Conservation (phyloP, 1,140 invertebrate genomes). For the Cryptotermes secundus region DNA sequence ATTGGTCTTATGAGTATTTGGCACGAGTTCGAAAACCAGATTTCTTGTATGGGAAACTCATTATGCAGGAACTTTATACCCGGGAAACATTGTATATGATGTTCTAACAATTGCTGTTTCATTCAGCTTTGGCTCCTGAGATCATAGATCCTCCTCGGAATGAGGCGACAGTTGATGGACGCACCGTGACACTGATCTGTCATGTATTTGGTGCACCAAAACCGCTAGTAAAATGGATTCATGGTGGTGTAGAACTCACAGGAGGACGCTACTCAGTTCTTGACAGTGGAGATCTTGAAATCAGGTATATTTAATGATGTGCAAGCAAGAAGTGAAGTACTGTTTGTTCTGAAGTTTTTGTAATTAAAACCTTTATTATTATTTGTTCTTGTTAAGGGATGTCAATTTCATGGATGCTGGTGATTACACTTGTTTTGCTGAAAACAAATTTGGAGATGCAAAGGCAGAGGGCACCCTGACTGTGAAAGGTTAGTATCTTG, state of each 20-base stretch:
- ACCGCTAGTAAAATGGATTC: slow-evolving; percentile 91
- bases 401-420: slow-evolving; percentile 84
- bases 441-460: slow-evolving; percentile 87
- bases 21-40: too few species aligned
- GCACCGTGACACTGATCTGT: slow-evolving; percentile 81
- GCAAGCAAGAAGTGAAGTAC: neutral
- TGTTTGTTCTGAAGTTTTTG: neutral
- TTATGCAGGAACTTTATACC: too few species aligned
- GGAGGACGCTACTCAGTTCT: slow-evolving; percentile 76
- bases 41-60: too few species aligned
- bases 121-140: slow-evolving; percentile 81
- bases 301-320: slow-evolving; percentile 50
- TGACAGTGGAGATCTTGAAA: slow-evolving; percentile 80
- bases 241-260: slow-evolving; percentile 76
- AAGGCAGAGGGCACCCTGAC: slow-evolving; percentile 72
- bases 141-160: slow-evolving; percentile 81
- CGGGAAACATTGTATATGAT: too few species aligned
- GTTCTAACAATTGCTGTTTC: slow-evolving; percentile 25
- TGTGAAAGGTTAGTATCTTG: slow-evolving; percentile 70
- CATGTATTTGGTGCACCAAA: slow-evolving; percentile 94
- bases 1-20: too few species aligned
- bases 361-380: slow-evolving; percentile 8
- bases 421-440: slow-evolving; percentile 86
- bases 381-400: slow-evolving; percentile 50
- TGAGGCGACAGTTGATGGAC: slow-evolving; percentile 79